A percentile compares a stretch with the other conserved stretches of the same genome.
Evolutionary conservation across 2,888 invertebrate species (phyloP).

Genomic region (Spialia ferax): DNA sequence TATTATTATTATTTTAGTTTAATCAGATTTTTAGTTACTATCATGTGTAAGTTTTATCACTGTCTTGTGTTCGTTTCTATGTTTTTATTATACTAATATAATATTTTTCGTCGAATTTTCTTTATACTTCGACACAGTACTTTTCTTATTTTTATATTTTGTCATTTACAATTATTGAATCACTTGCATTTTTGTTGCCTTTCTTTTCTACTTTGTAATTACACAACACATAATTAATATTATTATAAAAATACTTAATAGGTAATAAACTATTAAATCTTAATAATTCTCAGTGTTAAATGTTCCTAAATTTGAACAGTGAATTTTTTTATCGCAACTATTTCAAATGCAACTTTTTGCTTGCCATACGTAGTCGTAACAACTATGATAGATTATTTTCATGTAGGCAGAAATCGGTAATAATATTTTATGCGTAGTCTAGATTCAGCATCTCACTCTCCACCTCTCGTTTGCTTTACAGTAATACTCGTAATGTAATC

Average conservation of each 20-base stretch:
- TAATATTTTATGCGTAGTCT: constrained; percentile 49
- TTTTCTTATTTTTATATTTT: constrained; percentile 50
- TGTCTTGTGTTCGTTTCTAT: constrained; percentile 76
- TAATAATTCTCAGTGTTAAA: constrained; percentile 84
- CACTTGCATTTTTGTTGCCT: constrained; percentile 59
- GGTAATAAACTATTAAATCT: constrained; percentile 75
- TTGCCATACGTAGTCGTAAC: constrained; percentile 76
- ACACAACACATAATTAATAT: constrained; percentile 67
- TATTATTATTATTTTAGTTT: constrained; percentile 59
- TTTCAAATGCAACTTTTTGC: constrained; percentile 70
- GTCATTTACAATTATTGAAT: constrained; percentile 56
- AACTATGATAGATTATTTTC: constrained; percentile 57
- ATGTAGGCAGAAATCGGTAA: constrained; percentile 42
- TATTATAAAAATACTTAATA: constrained; percentile 67
- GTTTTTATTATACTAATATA: constrained; percentile 49
- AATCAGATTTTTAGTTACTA: constrained; percentile 69
- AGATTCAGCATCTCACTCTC: constrained; percentile 49
- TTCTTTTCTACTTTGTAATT: constrained; percentile 64
- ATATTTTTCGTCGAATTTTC: constrained; percentile 44
- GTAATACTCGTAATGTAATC: constrained; percentile 38
- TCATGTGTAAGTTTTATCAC: constrained; percentile 68
- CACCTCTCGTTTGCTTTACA: constrained; percentile 41
- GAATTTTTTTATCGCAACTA: constrained; percentile 67
- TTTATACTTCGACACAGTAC: constrained; percentile 53
- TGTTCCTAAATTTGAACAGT: constrained; percentile 85